Evolutionary conservation across 2,113 vertebrate species (phyloP).

Genomic region (Rostratula benghalensis): DNA sequence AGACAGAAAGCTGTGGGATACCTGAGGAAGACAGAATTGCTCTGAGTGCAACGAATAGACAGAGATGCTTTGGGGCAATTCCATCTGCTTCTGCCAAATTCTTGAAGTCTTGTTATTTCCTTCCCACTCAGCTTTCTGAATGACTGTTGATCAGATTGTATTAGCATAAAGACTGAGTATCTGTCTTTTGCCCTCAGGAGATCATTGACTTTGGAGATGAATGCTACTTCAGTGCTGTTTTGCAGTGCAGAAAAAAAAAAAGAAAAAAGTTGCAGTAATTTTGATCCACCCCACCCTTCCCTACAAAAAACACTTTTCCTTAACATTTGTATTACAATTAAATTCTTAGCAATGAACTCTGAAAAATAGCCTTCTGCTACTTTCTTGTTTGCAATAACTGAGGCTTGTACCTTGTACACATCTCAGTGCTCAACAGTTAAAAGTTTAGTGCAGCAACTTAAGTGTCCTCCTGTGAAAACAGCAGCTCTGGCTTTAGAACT

Average conservation of each 20-base stretch:
- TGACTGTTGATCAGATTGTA: not conserved
- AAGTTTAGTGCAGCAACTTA: not conserved
- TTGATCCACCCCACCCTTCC: not conserved
- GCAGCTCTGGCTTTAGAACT: slow-evolving; percentile 20
- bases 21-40: not conserved
- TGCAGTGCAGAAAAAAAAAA: not conserved
- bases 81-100: not conserved
- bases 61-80: not conserved
- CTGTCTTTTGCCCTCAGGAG: not conserved
- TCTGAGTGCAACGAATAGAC: not conserved
- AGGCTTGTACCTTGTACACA: not conserved
- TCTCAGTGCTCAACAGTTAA: not conserved
- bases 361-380: not conserved
- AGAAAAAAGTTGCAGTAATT: not conserved
- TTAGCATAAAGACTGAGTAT: not conserved
- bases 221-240: not conserved
- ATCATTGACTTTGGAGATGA: not conserved
- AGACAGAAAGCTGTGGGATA: not conserved
- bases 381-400: not conserved
- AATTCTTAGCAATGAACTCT: not conserved
- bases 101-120: not conserved
- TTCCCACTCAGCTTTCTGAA: not conserved
- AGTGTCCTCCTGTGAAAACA: slow-evolving; percentile 1
- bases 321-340: not conserved
- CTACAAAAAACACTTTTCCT: not conserved